Conservation (phyloP, 2,888 invertebrate species). For the Leptopilina myrica region DNA sequence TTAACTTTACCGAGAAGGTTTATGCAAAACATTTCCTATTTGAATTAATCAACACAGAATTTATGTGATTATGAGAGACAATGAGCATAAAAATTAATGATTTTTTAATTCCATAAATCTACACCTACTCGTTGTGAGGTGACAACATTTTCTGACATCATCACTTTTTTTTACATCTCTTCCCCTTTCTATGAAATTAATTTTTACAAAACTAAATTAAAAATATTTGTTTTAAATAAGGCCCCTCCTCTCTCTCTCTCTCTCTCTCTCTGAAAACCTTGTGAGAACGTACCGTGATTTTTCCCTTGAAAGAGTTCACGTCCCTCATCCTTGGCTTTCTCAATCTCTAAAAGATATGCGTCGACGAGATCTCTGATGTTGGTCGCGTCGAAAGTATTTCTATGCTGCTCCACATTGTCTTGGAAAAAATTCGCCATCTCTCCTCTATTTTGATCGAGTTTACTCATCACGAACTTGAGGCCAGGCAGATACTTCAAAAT, state of each 20-base stretch:
- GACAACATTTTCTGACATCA: constrained; percentile 35
- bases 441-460: constrained; percentile 84
- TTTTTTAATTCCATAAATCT: constrained; percentile 21
- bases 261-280: too few relatives aligned
- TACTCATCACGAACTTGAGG: constrained; percentile 77
- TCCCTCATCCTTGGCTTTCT: constrained; percentile 88
- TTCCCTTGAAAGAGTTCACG: constrained; percentile 89
- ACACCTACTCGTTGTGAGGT: constrained; percentile 14
- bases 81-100: constrained; percentile 1
- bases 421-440: constrained; percentile 93
- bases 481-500: constrained; percentile 83
- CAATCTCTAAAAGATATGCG: constrained; percentile 90
- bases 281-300: constrained; percentile 85
- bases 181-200: background rate
- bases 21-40: constrained; percentile 32
- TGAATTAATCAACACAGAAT: background rate
- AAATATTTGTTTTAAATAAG: too few relatives aligned
- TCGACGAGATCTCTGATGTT: constrained; percentile 91
- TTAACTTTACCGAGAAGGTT: background rate
- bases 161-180: constrained; percentile 12
- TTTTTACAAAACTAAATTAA: background rate
- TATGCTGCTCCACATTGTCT: constrained; percentile 89
- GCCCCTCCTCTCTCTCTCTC: too few relatives aligned
- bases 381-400: constrained; percentile 84
- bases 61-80: background rate